A percentile compares a stretch with the other conserved stretches of the same genome.
phyloP scores from a whole-genome alignment of 2,113 vertebrate species.

The Engraulis encrasicolus region DNA sequence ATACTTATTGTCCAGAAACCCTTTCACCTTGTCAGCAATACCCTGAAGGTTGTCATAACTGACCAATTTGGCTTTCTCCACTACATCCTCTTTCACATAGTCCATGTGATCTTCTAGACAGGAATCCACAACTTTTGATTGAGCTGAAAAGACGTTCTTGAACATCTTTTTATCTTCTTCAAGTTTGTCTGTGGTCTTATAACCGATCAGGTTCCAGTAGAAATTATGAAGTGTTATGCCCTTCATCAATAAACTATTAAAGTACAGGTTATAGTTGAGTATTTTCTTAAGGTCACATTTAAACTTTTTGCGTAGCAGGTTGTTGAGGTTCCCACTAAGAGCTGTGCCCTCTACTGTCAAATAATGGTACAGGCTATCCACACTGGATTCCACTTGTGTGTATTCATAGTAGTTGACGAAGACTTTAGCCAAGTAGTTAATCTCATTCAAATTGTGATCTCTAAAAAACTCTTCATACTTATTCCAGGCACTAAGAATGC shows the following conservation, averaged over 20 bases:
- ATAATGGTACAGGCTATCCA: conserved; percentile 9
- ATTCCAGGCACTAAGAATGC: conserved; percentile 14
- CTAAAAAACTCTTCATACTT: not conserved
- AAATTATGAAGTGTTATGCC: too few species aligned
- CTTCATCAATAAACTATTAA: too few species aligned
- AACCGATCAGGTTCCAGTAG: too few species aligned
- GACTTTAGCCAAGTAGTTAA: not conserved
- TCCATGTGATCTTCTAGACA: too few species aligned
- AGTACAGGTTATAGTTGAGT: too few species aligned
- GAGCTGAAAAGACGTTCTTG: too few species aligned
- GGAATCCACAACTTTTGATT: too few species aligned
- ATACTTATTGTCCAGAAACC: not conserved
- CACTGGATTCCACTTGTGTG: not conserved
- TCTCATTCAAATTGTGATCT: not conserved
- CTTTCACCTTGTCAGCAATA: not conserved
- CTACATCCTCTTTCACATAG: not conserved
- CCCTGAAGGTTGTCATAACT: not conserved
- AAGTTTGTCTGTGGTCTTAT: too few species aligned
- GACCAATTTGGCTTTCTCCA: too few species aligned
- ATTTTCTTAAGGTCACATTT: not conserved
- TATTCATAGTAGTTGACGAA: conserved; percentile 14
- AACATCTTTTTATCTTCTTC: too few species aligned
- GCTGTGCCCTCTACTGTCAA: not conserved
- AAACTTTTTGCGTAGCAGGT: not conserved
- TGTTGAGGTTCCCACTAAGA: not conserved